A percentile compares a stretch with the other conserved stretches of the same genome.
These are phyloP conservation scores for Pelmatolapia mariae DNA, from an alignment of 2,113 vertebrate genomes.

Conservation along the genomic window DNA sequence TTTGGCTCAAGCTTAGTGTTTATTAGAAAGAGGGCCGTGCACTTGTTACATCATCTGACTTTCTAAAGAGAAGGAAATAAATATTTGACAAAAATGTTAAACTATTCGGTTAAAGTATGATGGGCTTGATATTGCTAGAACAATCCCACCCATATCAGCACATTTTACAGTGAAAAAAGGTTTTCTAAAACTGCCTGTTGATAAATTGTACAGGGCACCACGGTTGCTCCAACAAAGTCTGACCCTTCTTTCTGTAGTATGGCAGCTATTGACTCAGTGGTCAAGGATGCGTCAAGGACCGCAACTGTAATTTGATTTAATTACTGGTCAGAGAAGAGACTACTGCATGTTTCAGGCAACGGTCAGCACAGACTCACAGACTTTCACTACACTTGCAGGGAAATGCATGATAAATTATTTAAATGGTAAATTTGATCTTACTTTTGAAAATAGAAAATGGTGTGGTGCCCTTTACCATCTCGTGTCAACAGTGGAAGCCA, in stretches of 20 bases:
- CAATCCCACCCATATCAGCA: neutral
- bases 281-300: neutral
- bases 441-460: neutral
- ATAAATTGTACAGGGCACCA: neutral
- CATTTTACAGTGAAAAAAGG: neutral
- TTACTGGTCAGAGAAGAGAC: neutral
- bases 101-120: neutral
- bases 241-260: neutral
- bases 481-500: neutral
- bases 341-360: neutral
- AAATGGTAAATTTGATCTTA: neutral
- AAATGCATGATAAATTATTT: neutral
- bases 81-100: neutral
- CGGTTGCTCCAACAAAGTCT: neutral
- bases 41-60: neutral
- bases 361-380: neutral
- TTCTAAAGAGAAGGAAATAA: neutral
- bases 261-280: neutral
- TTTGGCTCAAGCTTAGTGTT: neutral
- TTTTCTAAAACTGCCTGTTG: neutral
- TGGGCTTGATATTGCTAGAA: neutral
- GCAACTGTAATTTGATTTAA: neutral
- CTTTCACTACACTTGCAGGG: neutral
- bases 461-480: neutral
- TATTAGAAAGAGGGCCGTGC: neutral